Base-by-base conservation (phyloP, 2,113 vertebrate genomes). In the Heliornis fulica region DNA sequence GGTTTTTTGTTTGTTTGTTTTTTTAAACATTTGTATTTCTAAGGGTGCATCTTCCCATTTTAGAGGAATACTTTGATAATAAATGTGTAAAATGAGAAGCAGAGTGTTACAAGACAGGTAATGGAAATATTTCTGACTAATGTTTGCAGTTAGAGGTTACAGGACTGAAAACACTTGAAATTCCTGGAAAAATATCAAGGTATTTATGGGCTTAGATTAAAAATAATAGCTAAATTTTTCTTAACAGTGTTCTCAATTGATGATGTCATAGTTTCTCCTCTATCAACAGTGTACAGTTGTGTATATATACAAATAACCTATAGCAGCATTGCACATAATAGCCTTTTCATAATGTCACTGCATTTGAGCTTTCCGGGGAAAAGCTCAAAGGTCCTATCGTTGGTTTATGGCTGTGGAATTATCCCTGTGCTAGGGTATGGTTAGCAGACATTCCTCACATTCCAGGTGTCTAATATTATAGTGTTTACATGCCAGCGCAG, bases 361-460 rank as follows among this genome's bases (percentile, higher is more conserved):
- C 82, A 68, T 96, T 86, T 57, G 74, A 96, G 93, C 91, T 86
- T 97, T 96, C 90, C 16, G 1, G 64, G 92, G 53, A 51, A 92
- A 97, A 96, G 98, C 93, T 82, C 98, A 98, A 98, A 98, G 98
- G 97, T 97, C 95, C 1, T 69, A 69, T 92, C 34, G 46, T 95
- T 96, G 96, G 94, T 97, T 98, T 97, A 94, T 93, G 90, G 96
- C 97, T 93, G 87, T 97, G 94, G 97, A 94, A 96, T 97, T 97
- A 97, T 97, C 96, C 96, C 92, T 89, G 93, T 89, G 82, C 95
- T 93, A 93, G 88, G 75, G 53, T 94, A 84, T 94, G 87, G 94
- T 92, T 98, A 98, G 97, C 98, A 96, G 97, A 90, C 98, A 98
- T 98, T 98, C 98, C 94, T 98, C 66, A 76, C 98, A 98, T 98